Percentiles rank a stretch among this genome's conserved stretches.
Conservation (phyloP, 2,888 invertebrate genomes). For the Scrobipalpa atriplicella region DNA sequence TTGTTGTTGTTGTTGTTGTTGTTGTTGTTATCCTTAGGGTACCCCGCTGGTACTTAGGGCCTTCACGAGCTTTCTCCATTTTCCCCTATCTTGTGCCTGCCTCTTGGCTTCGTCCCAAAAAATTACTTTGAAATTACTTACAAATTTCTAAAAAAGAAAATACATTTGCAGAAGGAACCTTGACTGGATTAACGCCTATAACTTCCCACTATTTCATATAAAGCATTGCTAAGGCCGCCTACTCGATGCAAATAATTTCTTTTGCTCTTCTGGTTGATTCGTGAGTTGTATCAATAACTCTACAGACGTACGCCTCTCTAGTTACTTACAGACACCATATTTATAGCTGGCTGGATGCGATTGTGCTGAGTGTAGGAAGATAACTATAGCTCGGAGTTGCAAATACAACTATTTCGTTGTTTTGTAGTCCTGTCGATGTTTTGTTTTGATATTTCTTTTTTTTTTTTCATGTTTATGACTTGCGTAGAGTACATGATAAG, state of each 20-base stretch:
- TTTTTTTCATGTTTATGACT: background rate
- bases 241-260: slow-evolving; percentile 15
- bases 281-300: slow-evolving; percentile 16
- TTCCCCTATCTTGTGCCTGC: no score
- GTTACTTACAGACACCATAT: slow-evolving; percentile 12
- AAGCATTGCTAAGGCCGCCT: background rate
- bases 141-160: background rate
- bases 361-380: slow-evolving; percentile 14
- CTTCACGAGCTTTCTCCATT: no score
- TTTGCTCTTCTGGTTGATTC: slow-evolving; percentile 4
- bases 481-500: no score
- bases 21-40: no score
- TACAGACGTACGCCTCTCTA: slow-evolving; percentile 11
- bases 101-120: no score
- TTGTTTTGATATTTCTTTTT: background rate
- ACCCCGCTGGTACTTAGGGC: no score
- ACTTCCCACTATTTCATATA: background rate
- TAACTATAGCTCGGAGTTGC: background rate
- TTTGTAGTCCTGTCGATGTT: background rate
- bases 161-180: background rate
- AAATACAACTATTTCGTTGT: background rate
- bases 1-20: no score
- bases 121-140: no score
- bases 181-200: background rate
- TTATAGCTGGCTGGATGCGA: slow-evolving; percentile 18